A percentile compares a stretch with the other conserved stretches of the same genome.
These are phyloP conservation scores for Sporophila hypoxantha DNA, from an alignment of 2,113 vertebrate species.

Conservation along the genomic window DNA sequence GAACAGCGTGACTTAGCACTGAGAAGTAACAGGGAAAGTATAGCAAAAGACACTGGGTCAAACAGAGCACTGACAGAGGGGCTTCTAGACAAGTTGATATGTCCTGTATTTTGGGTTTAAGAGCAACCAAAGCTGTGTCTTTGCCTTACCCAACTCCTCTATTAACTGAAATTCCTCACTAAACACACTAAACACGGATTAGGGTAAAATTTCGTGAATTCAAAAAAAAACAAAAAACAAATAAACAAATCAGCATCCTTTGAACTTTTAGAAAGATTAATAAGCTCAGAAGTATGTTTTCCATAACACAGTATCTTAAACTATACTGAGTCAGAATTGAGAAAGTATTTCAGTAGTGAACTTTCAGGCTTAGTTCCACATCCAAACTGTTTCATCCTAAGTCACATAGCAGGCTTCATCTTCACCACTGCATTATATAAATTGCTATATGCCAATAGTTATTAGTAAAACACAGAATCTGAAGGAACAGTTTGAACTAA, in stretches of 20 bases:
- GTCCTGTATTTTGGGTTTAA: neutral
- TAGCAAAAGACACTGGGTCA: neutral
- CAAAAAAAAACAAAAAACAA: neutral
- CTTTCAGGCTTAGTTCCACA: neutral
- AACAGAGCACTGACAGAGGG: accelerated
- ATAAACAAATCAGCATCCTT: neutral
- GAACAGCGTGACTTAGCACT: neutral
- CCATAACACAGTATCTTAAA: neutral
- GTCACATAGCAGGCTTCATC: neutral
- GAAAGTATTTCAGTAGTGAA: neutral
- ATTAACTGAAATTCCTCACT: neutral
- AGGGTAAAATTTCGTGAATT: neutral
- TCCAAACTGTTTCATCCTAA: neutral
- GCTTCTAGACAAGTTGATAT: neutral
- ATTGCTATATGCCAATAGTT: neutral
- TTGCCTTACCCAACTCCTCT: neutral
- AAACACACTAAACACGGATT: neutral
- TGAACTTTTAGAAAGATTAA: neutral
- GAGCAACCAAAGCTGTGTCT: neutral
- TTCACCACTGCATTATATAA: neutral
- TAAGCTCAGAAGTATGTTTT: neutral
- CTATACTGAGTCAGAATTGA: neutral
- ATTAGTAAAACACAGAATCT: neutral
- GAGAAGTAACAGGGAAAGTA: neutral
- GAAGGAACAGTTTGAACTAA: neutral